A percentile compares a stretch with the other conserved stretches of the same genome.
These are phyloP conservation scores for Scaptomyza tumidula DNA, from an alignment of 2,888 invertebrate genomes.

Conservation along the genomic window DNA sequence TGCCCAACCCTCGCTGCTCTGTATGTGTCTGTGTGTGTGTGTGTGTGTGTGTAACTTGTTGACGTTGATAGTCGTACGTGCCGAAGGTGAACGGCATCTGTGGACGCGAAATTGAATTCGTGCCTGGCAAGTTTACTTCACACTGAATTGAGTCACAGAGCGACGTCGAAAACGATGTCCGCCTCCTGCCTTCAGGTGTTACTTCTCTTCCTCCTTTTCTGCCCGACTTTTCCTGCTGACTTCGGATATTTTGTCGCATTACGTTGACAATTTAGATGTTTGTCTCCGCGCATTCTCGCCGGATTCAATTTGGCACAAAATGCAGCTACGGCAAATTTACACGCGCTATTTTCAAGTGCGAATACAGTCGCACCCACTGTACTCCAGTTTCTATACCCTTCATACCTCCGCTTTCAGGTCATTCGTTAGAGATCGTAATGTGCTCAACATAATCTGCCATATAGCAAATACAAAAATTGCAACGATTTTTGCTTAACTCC, in stretches of 20 bases:
- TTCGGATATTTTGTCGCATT: conserved; percentile 80
- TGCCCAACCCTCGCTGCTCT: no score
- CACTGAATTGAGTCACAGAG: conserved; percentile 67
- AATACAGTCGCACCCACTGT: conserved; percentile 7
- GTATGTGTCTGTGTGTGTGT: no score
- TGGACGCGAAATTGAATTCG: conserved; percentile 81
- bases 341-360: conserved; percentile 23
- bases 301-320: conserved; percentile 69
- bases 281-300: conserved; percentile 72
- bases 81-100: conserved; percentile 81
- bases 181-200: conserved; percentile 25
- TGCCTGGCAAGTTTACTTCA: conserved; percentile 68
- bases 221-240: conserved; percentile 64
- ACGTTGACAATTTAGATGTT: conserved; percentile 81
- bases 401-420: conserved; percentile 6
- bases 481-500: conserved; percentile 39
- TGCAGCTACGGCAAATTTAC: conserved; percentile 63
- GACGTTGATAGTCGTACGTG: conserved; percentile 79
- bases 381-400: no score
- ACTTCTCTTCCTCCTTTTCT: background rate
- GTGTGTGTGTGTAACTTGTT: conserved; percentile 69
- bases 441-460: conserved; percentile 31
- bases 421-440: conserved; percentile 64
- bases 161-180: conserved; percentile 23
- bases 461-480: conserved; percentile 46